Base-by-base conservation (phyloP, 2,113 vertebrate species). In the Crotalus helleri region DNA sequence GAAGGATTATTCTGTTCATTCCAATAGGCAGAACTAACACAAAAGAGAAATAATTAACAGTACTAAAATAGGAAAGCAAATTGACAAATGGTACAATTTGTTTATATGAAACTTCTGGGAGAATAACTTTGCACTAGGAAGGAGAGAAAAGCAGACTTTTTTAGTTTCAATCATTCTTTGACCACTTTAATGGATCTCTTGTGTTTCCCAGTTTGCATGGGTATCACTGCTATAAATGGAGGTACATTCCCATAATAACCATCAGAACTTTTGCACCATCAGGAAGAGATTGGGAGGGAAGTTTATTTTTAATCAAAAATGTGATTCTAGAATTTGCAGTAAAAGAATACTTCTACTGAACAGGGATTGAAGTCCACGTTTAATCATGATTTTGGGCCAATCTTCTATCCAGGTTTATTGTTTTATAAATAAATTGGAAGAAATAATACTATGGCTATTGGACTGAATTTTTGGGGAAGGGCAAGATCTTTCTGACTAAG, bases 61-160 rank as follows among this genome's bases (percentile, higher is more conserved):
- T 49, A 93, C 90, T 91, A 64, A 90, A 54, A 69, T 13, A 94
- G 92, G 94, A 94, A 89, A 90, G 81, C 74, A 89, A 94, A 88
- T 33, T 95, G 85, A 93, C 59, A 95, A 85, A 90, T 55, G 15
- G n/a, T 8, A 94, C 90, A 91, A 90, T 91, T 85, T 95, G 93
- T 93, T 39, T 89, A 93, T 44, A 4, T 92, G 87, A 46, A 92
- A 58, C 91, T 81, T 91, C 55, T 81, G 29, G 61, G 89, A 49
- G 94, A 85, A 61, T 88, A 93, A 39, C 92, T 26, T 94, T 86
- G 81, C 46, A 93, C 0, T 13, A 23, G 58, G 64, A 74, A 59
- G 51, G n/a, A 44, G 8, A 24, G 17, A 23, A 81, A 17, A 81
- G 8, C 49, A 57, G 24, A 26, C 12, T 53, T 81, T 12, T 59